Conservation (phyloP, 1,140 invertebrate genomes). For the Oryctes rhinoceros region DNA sequence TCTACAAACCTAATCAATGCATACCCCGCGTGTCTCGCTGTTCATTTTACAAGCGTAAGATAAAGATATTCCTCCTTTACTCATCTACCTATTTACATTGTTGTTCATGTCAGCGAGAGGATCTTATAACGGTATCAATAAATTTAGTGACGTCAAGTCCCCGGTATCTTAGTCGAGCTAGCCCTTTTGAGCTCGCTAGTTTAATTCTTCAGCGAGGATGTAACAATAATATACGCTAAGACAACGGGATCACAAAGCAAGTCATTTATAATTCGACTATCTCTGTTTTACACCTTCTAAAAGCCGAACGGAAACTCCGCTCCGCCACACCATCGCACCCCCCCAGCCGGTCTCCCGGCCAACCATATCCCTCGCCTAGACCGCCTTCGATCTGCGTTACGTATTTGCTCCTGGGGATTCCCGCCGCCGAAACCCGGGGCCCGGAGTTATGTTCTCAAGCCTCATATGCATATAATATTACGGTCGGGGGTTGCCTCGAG, state of each 20-base stretch:
- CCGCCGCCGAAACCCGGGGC: background rate
- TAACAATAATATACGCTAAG: conserved; percentile 39
- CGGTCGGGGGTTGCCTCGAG: background rate
- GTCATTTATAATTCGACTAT: conserved; percentile 43
- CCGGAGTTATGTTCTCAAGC: conserved; percentile 41
- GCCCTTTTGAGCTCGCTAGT: too few relatives aligned
- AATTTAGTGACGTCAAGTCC: too few relatives aligned
- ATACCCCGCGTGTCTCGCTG: too few relatives aligned
- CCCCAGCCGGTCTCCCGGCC: background rate
- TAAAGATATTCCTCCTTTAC: too few relatives aligned
- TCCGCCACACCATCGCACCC: background rate
- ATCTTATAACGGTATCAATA: too few relatives aligned
- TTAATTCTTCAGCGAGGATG: background rate
- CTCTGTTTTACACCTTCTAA: conserved; percentile 43
- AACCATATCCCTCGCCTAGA: background rate
- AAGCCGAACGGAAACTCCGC: conserved; percentile 12
- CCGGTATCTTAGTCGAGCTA: too few relatives aligned
- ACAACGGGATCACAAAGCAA: conserved; percentile 42
- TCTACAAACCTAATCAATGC: too few relatives aligned
- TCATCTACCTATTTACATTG: too few relatives aligned
- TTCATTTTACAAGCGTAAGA: too few relatives aligned
- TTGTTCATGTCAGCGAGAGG: too few relatives aligned
- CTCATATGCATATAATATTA: conserved; percentile 43
- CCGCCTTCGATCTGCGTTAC: conserved; percentile 39
- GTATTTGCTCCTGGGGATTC: conserved; percentile 41